phyloP scores from a whole-genome alignment of 2,797 vertebrate species.

The Aselliscus stoliczkanus region DNA sequence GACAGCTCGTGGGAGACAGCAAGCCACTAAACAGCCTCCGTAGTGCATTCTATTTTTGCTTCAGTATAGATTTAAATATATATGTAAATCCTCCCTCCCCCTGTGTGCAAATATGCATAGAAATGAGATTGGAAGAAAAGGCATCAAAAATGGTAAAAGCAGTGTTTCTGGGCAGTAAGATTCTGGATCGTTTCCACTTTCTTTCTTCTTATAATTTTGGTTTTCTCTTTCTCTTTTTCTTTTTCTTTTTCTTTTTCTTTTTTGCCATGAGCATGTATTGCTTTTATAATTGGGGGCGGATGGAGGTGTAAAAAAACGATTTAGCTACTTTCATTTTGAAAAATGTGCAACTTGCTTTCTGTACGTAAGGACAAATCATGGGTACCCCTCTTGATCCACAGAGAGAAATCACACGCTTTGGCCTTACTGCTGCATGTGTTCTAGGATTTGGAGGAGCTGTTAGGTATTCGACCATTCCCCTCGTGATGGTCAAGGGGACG shows the following conservation, averaged over 20 bases:
- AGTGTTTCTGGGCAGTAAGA: constrained; percentile 23
- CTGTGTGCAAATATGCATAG: constrained; percentile 59
- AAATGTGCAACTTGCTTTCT: constrained; percentile 32
- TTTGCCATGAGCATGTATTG: constrained; percentile 37
- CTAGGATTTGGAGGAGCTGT: fast-evolving
- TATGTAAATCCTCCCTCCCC: background rate
- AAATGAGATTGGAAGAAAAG: constrained; percentile 29
- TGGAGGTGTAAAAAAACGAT: background rate
- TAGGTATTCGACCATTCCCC: fast-evolving
- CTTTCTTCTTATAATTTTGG: constrained; percentile 39
- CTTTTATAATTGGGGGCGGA: constrained; percentile 50
- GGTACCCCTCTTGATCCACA: background rate
- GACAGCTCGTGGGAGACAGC: background rate
- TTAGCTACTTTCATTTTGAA: constrained; percentile 43
- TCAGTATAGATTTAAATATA: constrained; percentile 57
- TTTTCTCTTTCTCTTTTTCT: background rate
- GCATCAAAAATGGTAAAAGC: background rate
- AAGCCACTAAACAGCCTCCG: background rate
- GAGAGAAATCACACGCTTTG: background rate
- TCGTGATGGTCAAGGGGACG: fast-evolving
- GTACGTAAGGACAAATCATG: background rate
- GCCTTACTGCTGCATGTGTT: fast-evolving
- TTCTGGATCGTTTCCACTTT: constrained; percentile 27
- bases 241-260: background rate
- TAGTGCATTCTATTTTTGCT: constrained; percentile 53